Evolutionary conservation across 2,113 vertebrate genomes (phyloP), one percentile per base, ranked within the genome.

Genomic region (Mellivora capensis): DNA sequence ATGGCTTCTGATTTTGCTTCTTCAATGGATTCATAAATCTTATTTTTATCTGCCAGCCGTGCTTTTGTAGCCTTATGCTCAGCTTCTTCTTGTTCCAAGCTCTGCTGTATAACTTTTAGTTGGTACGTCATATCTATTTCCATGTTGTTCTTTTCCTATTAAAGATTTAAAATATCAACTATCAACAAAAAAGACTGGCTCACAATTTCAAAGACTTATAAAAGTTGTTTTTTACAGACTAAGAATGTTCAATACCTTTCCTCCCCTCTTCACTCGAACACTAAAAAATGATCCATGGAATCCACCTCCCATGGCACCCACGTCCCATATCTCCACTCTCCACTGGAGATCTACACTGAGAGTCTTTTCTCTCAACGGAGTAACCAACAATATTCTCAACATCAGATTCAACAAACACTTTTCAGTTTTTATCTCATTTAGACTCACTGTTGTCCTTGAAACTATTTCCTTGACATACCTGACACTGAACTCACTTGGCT

Each of bases 51-150:
- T 39, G 99, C 99, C 94, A 99, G 98, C 85, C 99, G 98, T 12
- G 99, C 99, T 98, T 99, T 99, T 95, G 99, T 99, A 96, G 99
- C 98, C 98, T 99, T 99, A 87, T 99, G 99, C 54, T 99, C 99
- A 2, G 99, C 98, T 98, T 99, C 99, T 97, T 99, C 99, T 98
- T 99, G 99, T 97, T 99, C 99, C 96, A 99, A 98, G 95, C 99
- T 99, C 98, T 99, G 99, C 98, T 99, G 99, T 98, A 99, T 98
- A 84, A 99, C 99, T 99, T 99, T 99, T 93, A 99, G 99, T 98
- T 99, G 99, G 96, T 99, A 99, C 20, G 99, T 99, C 99, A 99
- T 99, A 97, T 99, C 99, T 93, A 99, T 99, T 99, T 99, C 99
- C 98, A 99, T 99, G 98, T 99, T 99, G 98, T 99, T 99, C 98